Base-by-base conservation (phyloP, 2,797 vertebrate genomes). In the Carduelis carduelis region DNA sequence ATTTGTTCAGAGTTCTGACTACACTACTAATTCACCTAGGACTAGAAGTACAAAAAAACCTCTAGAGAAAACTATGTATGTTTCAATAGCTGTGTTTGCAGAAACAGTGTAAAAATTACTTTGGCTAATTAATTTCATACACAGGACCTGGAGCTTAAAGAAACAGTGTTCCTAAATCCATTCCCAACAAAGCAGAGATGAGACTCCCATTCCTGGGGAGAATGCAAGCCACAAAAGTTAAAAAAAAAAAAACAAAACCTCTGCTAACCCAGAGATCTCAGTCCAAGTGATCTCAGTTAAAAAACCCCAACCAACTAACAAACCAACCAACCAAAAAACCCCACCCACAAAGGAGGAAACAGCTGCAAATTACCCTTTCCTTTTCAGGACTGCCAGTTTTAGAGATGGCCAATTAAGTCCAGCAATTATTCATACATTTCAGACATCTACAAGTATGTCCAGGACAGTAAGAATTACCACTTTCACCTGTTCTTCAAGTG, bases 1-100 rank as follows among this genome's bases (percentile, higher is more conserved):
- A 8, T 24, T 15, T 18, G 5, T 57, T 30, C 61, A 47, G 22
- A 8, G 14, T 14, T 50, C 14, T 26, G 28, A 56, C 26, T 14
- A 8, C 0, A 13, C 12, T 15, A 3, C 3, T 0, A 18, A 53
- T 16, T 28, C 24, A 43, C 2, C 37, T 27, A 56, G 27, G 66
- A 80, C 37, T 20, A 11, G 35, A 55, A 74, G 27, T 4, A 43
- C 3, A 37, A 37, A 60, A 60, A 60, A 76, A 57, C 0, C 0
- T 9, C 30, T 28, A 21, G 6, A 35, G 27, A 41, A 61, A 66
- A 78, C 11, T 11, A 56, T 1, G 4, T 37, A 32, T 55, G 20
- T 23, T 43, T 50, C 41, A 64, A 34, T 9, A 70, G 35, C 28
- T 53, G 28, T 32, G 13, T 21, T 78, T 34, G 57, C 17, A 59